A percentile compares a stretch with the other conserved stretches of the same genome.
These are phyloP conservation scores for Iguana delicatissima DNA, from an alignment of 2,797 vertebrate genomes.

Conservation along the genomic window DNA sequence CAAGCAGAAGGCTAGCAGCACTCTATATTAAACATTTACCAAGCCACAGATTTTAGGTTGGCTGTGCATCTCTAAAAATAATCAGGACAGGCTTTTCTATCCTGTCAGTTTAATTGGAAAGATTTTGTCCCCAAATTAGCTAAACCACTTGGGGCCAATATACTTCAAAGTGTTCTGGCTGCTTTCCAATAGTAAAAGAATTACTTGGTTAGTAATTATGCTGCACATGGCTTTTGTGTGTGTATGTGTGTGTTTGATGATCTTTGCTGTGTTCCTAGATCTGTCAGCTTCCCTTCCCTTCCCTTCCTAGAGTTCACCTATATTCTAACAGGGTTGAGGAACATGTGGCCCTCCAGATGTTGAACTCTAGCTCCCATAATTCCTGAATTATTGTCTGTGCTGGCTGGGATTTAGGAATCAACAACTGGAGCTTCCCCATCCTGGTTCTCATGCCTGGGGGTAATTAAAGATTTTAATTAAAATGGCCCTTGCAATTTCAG, in stretches of 20 bases:
- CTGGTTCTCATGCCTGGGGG: neutral
- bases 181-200: slow-evolving; percentile 53
- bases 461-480: neutral
- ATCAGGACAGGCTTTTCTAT: slow-evolving; percentile 34
- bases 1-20: slow-evolving; percentile 17
- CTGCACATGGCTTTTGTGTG: neutral
- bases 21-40: accelerated
- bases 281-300: neutral
- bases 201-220: slow-evolving; percentile 27
- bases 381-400: neutral
- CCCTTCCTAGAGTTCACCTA: slow-evolving; percentile 29
- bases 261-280: neutral
- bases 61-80: slow-evolving; percentile 26
- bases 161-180: slow-evolving; percentile 36
- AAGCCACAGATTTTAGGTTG: slow-evolving; percentile 10
- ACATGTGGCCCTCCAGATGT: neutral
- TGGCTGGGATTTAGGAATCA: neutral
- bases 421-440: neutral
- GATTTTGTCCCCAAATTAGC: slow-evolving; percentile 60
- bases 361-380: neutral
- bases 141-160: slow-evolving; percentile 34
- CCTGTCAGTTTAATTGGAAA: slow-evolving; percentile 56
- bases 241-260: neutral
- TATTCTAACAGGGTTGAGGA: neutral
- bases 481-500: neutral